These are phyloP conservation scores for Spea multiplicata DNA, from an alignment of 2,113 vertebrate genomes.

Conservation along the genomic window DNA sequence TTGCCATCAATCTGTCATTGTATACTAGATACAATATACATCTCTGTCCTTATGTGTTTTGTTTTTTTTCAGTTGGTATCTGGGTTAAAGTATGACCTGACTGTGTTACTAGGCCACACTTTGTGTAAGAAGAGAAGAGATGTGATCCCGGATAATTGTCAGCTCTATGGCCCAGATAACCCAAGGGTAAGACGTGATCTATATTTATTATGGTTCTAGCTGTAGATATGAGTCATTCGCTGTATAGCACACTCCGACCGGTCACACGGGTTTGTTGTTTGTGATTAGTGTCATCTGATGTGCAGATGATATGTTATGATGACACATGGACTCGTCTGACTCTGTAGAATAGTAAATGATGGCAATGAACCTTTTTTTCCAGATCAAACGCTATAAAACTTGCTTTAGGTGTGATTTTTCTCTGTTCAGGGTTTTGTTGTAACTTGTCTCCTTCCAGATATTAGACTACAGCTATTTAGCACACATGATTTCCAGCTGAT, in stretches of 20 bases:
- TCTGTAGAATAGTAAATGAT: background rate
- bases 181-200: background rate
- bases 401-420: background rate
- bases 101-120: constrained; percentile 10
- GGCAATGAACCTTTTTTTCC: background rate
- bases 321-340: background rate
- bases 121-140: constrained; percentile 16
- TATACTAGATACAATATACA: background rate
- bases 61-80: constrained; percentile 12
- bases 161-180: background rate
- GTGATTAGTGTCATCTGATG: constrained; percentile 7
- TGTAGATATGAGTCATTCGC: background rate
- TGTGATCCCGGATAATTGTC: background rate
- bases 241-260: background rate
- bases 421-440: background rate
- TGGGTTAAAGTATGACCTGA: constrained; percentile 14
- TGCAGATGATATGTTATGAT: background rate
- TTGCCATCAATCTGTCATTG: no score
- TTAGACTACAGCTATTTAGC: no score
- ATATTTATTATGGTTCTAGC: background rate
- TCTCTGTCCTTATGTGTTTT: background rate
- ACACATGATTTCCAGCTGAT: no score
- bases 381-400: background rate
- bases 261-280: background rate
- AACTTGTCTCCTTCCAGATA: no score